phyloP scores from a whole-genome alignment of 2,797 vertebrate species.

The Rhabdomys pumilio region DNA sequence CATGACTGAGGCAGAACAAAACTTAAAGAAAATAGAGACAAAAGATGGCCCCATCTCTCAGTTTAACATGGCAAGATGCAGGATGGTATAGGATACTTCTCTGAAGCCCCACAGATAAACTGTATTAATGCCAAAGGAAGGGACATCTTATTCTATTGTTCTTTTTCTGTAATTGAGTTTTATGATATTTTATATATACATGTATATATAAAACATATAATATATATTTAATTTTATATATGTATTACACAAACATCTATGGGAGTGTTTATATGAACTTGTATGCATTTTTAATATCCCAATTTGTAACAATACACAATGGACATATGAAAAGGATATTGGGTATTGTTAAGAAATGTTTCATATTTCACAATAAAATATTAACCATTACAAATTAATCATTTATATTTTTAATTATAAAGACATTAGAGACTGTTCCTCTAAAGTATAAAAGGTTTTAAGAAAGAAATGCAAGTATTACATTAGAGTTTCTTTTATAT shows the following conservation, averaged over 20 bases:
- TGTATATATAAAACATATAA: neutral
- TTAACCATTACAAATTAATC: neutral
- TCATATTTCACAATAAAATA: neutral
- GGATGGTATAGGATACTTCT: neutral
- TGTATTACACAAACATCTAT: neutral
- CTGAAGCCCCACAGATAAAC: neutral
- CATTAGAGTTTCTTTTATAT: conserved; percentile 22
- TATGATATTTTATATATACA: neutral
- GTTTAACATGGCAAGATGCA: conserved; percentile 41
- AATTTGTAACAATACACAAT: conserved; percentile 13
- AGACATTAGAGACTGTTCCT: conserved; percentile 12
- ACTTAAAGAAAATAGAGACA: conserved; percentile 13
- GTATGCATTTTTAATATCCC: neutral
- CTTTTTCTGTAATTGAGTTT: neutral
- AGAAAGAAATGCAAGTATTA: conserved; percentile 50
- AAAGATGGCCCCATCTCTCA: neutral
- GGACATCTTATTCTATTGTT: neutral
- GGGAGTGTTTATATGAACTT: neutral
- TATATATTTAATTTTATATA: neutral
- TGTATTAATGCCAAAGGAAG: neutral
- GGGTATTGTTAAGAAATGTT: neutral
- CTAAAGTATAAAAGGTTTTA: conserved; percentile 29
- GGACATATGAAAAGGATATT: neutral
- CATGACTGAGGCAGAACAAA: conserved; percentile 23
- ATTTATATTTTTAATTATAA: conserved; percentile 53